Evolutionary conservation across 53 echinoderm and acorn worm genomes (phyloP), one percentile per base, ranked within the genome.

Genomic region (Henricia sp.): DNA sequence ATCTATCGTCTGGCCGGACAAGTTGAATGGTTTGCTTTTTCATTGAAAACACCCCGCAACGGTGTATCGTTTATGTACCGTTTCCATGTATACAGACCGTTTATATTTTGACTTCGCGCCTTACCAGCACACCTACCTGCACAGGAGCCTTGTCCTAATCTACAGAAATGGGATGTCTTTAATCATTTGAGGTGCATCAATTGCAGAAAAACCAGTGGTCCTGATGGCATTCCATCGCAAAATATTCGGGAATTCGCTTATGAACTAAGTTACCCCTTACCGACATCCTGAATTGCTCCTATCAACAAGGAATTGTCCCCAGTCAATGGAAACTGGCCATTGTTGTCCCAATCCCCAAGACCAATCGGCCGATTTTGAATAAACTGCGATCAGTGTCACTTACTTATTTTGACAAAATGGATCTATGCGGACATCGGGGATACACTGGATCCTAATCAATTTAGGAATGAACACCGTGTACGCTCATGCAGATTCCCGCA

Each of bases 381-480:
- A 67, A 67, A 67, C 68, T 67, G 3, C 52, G 75, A 8, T 55
- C 75, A 33, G 34, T 74, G 14, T 52, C 75, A 4, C 75, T 74
- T 1, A 17, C 58, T 17, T 13, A 11, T 80, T 36, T 43, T 64
- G 12, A 42, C 44, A 24, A 58, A 59, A 19, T 80, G 82, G 82
- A 42, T 63, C 8, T 59, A 38, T 9, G 35, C 19, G n/a, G 43
- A 80, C 29, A 60, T 80, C 20, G 28, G 40, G 30, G 41, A 63
- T 21, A 75, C 32, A 51, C 53, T 75, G 51, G 75, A 75, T 32
- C 55, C 75, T 13, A 55, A 75, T 6, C 75, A 75, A 52, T 75
- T 30, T 75, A 56, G 75, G 4, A 75, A 54, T 60, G 19, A 56
- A 51, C n/a, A n/a, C n/a, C n/a, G n/a, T n/a, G n/a, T n/a, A n/a